These are phyloP conservation scores for Apamea epomidion DNA, from an alignment of 2,888 invertebrate species.

Conservation along the genomic window DNA sequence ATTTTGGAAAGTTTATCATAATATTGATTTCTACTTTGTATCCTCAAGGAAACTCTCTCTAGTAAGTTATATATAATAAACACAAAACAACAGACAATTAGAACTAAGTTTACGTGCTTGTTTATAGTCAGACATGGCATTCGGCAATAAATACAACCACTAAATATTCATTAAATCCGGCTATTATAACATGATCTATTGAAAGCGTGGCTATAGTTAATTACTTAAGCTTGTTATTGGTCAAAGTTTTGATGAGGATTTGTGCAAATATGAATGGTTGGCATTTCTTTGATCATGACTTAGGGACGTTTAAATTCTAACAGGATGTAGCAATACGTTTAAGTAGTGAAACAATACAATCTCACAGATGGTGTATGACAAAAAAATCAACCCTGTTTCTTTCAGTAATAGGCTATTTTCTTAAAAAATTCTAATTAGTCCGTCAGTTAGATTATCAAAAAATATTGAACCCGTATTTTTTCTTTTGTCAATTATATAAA, in stretches of 20 bases:
- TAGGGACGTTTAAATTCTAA: not conserved
- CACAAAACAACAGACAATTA: constrained; percentile 31
- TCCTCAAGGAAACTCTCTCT: constrained; percentile 3
- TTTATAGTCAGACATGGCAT: constrained; percentile 22
- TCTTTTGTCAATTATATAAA: too few species aligned
- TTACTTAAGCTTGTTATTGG: not conserved
- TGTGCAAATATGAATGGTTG: not conserved
- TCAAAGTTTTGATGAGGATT: not conserved
- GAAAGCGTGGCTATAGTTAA: not conserved
- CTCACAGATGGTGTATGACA: too few species aligned
- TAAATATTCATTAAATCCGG: constrained; percentile 18
- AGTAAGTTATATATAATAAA: constrained; percentile 15
- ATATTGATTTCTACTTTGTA: not conserved
- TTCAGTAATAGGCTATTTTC: too few species aligned
- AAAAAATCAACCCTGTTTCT: too few species aligned
- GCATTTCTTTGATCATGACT: not conserved
- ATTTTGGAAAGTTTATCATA: constrained; percentile 16
- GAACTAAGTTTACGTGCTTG: constrained; percentile 24
- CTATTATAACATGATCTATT: not conserved
- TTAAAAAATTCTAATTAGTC: too few species aligned
- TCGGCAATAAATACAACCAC: constrained; percentile 17
- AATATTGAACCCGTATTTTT: too few species aligned
- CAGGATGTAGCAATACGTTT: not conserved
- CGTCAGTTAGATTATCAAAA: too few species aligned
- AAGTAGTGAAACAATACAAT: too few species aligned